Evolutionary conservation across 2,113 vertebrate genomes (phyloP), one percentile per base, ranked within the genome.

Genomic region (Oncorhynchus masou): DNA sequence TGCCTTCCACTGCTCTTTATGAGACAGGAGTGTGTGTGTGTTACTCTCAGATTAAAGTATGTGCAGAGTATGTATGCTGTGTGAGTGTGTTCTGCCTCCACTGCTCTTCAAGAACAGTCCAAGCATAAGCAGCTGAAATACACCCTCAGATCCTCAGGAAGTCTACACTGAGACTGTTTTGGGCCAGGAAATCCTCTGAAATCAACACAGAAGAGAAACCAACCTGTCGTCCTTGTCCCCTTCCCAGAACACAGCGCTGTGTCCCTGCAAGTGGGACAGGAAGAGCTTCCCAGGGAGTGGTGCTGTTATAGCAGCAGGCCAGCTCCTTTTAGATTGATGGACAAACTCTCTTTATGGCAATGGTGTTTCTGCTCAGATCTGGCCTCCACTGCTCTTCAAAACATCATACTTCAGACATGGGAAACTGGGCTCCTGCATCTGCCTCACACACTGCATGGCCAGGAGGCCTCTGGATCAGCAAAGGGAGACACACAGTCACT

Each of bases 361-460:
- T n/a, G n/a, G n/a, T n/a, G n/a, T n/a, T n/a, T n/a, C n/a, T n/a
- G n/a, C n/a, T n/a, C n/a, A n/a, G n/a, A n/a, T n/a, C n/a, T n/a
- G n/a, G n/a, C n/a, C n/a, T n/a, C n/a, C n/a, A n/a, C n/a, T n/a
- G n/a, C n/a, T n/a, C n/a, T n/a, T n/a, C n/a, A n/a, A n/a, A n/a
- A n/a, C n/a, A n/a, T n/a, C n/a, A n/a, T n/a, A 99, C 91, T 94
- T 93, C 70, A 97, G 96, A 0, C 94, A 95, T 1, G 96, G 92
- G 79, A 99, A 99, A 71, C 95, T 95, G 0, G 97, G 97, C 60
- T 98, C 95, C 90, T 96, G 95, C 97, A 99, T 99, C 80, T 94
- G 94, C 71, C 94, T 93, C 5, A 98, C 89, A 69, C 97, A 95
- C 2, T 92, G 94, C 76, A 85, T 27, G 48, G 97, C 96, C 87